Percentiles rank a stretch among this genome's conserved stretches.
Evolutionary conservation across 2,888 invertebrate species (phyloP).

Genomic region (Blastobasis lacticolella): DNA sequence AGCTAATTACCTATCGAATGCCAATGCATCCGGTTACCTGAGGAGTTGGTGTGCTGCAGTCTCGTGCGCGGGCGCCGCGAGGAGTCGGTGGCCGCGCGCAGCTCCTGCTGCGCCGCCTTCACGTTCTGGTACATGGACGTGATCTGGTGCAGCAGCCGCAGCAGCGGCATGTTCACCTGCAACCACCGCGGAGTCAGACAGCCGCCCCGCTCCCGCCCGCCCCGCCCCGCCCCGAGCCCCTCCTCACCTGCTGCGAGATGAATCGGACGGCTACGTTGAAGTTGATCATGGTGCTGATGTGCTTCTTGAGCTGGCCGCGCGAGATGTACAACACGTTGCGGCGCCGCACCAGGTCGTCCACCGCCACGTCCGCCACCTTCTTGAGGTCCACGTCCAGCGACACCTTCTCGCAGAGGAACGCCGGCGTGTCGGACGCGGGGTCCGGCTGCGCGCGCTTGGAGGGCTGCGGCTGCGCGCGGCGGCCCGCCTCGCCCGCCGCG

Average conservation of each 20-base stretch:
- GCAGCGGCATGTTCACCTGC: slow-evolving; percentile 93
- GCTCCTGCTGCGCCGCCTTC: slow-evolving; percentile 92
- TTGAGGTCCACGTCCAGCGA: slow-evolving; percentile 91
- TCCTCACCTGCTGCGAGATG: slow-evolving; percentile 87
- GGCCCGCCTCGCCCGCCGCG: slow-evolving; percentile 72
- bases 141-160: slow-evolving; percentile 94
- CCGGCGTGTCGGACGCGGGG: slow-evolving; percentile 76
- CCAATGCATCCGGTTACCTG: slow-evolving; percentile 28
- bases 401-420: slow-evolving; percentile 92
- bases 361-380: slow-evolving; percentile 91
- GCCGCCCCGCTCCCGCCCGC: background rate
- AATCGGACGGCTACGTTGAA: slow-evolving; percentile 91
- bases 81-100: slow-evolving; percentile 77
- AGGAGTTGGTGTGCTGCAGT: slow-evolving; percentile 49
- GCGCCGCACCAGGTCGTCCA: slow-evolving; percentile 87
- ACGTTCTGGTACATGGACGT: slow-evolving; percentile 98
- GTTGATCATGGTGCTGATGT: slow-evolving; percentile 93
- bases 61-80: slow-evolving; percentile 23
- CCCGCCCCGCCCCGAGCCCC: background rate
- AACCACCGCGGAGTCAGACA: background rate
- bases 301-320: slow-evolving; percentile 89
- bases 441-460: slow-evolving; percentile 26
- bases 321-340: slow-evolving; percentile 91
- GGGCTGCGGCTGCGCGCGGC: slow-evolving; percentile 72
- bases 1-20: too few species aligned